Conservation (phyloP, 2,888 invertebrate species). For the Lasioglossum lativentre region DNA sequence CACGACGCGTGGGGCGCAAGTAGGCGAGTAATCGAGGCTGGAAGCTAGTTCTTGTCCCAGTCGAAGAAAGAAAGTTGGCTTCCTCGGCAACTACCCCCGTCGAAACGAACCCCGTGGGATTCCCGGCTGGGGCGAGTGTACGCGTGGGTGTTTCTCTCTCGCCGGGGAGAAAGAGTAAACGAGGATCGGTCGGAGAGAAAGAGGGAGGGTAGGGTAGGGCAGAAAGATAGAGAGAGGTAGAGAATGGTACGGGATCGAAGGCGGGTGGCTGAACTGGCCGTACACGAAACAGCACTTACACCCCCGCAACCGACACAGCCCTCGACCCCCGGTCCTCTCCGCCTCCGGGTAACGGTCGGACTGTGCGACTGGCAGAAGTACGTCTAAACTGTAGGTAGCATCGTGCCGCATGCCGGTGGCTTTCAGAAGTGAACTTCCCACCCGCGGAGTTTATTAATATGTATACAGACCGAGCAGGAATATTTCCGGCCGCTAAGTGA, state of each 20-base stretch:
- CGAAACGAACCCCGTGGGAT: slow-evolving; percentile 46
- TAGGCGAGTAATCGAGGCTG: slow-evolving; percentile 11
- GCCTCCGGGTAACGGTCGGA: slow-evolving; percentile 64
- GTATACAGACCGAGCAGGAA: slow-evolving; percentile 35
- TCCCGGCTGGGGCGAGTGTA: slow-evolving; percentile 25
- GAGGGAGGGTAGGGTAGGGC: neutral
- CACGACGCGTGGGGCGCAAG: neutral
- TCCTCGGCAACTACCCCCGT: slow-evolving; percentile 46
- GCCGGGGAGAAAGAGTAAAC: slow-evolving; percentile 31
- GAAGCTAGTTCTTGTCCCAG: slow-evolving; percentile 30
- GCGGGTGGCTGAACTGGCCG: slow-evolving; percentile 72
- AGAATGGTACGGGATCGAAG: slow-evolving; percentile 35
- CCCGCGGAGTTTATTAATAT: slow-evolving; percentile 37
- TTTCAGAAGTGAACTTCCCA: slow-evolving; percentile 56
- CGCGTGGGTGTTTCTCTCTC: slow-evolving; percentile 41
- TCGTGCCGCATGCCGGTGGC: slow-evolving; percentile 64
- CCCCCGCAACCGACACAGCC: slow-evolving; percentile 73
- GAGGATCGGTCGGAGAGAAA: neutral
- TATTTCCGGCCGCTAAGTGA: slow-evolving; percentile 6
- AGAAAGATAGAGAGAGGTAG: neutral
- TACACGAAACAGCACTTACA: slow-evolving; percentile 84
- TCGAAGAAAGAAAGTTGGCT: slow-evolving; percentile 46
- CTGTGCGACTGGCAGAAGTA: slow-evolving; percentile 64
- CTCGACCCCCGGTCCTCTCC: slow-evolving; percentile 54
- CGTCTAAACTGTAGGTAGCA: slow-evolving; percentile 62